Evolutionary conservation across 2,797 vertebrate genomes (phyloP).

Genomic region (Sebastes steindachneri): DNA sequence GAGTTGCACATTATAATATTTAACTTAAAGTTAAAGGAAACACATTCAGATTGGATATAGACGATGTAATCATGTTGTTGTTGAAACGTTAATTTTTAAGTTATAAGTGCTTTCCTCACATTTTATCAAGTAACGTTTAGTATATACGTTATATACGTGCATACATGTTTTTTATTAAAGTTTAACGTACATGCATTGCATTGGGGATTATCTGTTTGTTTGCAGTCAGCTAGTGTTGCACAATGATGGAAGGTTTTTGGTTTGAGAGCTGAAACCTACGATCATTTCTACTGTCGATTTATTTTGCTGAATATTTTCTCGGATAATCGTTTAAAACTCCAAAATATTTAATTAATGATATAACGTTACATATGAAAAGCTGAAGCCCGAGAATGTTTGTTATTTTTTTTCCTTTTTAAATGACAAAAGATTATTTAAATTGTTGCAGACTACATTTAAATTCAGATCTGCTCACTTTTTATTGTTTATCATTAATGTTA

Average conservation of each 20-base stretch:
- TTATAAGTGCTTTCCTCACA: not conserved
- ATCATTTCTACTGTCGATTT: not conserved
- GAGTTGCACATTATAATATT: too few relatives aligned
- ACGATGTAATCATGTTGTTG: too few relatives aligned
- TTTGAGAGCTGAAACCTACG: not conserved
- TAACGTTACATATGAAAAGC: not conserved
- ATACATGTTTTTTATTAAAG: accelerated
- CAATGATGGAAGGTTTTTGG: too few relatives aligned
- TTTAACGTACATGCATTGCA: not conserved
- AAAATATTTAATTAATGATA: too few relatives aligned
- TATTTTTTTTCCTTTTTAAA: too few relatives aligned
- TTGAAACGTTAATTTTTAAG: not conserved
- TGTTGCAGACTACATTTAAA: too few relatives aligned
- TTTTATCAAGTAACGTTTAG: not conserved
- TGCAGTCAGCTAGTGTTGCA: not conserved
- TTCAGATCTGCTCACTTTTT: not conserved
- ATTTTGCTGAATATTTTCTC: not conserved
- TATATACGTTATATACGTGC: too few relatives aligned
- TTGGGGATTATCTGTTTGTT: not conserved
- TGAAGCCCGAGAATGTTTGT: not conserved
- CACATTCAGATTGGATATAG: too few relatives aligned
- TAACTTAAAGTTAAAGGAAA: too few relatives aligned
- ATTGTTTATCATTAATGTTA: not conserved
- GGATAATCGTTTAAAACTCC: too few relatives aligned
- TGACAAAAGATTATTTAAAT: not conserved